Evolutionary conservation across 1,140 invertebrate species (phyloP).

Genomic region (Lepidurus couesii): DNA sequence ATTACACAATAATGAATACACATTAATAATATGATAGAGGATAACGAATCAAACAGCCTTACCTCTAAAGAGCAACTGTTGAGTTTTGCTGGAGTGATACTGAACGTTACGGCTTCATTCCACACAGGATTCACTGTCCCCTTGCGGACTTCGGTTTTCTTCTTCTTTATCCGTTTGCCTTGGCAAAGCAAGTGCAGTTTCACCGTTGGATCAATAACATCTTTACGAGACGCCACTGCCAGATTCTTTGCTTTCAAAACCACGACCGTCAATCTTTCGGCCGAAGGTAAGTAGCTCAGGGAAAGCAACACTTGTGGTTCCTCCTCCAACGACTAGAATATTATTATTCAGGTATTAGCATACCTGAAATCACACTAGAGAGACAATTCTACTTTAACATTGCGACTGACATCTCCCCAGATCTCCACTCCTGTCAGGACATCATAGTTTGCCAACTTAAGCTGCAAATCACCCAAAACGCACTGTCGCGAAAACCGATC

Average conservation of each 20-base stretch:
- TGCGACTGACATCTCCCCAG: conserved; percentile 29
- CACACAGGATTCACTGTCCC: conserved; percentile 84
- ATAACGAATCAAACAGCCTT: conserved; percentile 36
- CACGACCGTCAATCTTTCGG: conserved; percentile 74
- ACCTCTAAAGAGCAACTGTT: conserved; percentile 69
- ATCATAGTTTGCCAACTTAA: conserved; percentile 28
- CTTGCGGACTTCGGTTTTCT: conserved; percentile 81
- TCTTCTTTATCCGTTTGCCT: conserved; percentile 83
- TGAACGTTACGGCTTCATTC: conserved; percentile 90
- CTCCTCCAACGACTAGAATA: conserved; percentile 24
- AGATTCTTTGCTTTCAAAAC: conserved; percentile 78
- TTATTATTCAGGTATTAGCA: neutral
- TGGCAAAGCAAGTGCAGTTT: conserved; percentile 84
- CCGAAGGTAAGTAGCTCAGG: conserved; percentile 76
- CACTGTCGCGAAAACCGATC: conserved; percentile 33
- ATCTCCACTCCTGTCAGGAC: conserved; percentile 28
- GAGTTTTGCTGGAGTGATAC: conserved; percentile 63
- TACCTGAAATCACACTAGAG: neutral
- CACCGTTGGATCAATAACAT: conserved; percentile 73
- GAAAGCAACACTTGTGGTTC: conserved; percentile 70
- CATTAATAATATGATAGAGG: neutral
- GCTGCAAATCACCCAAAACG: conserved; percentile 30
- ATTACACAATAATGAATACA: neutral
- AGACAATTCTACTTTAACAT: neutral
- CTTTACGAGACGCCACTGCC: conserved; percentile 59